Base-by-base conservation (phyloP, 2,797 vertebrate species). In the Macroramphosus scolopax region DNA sequence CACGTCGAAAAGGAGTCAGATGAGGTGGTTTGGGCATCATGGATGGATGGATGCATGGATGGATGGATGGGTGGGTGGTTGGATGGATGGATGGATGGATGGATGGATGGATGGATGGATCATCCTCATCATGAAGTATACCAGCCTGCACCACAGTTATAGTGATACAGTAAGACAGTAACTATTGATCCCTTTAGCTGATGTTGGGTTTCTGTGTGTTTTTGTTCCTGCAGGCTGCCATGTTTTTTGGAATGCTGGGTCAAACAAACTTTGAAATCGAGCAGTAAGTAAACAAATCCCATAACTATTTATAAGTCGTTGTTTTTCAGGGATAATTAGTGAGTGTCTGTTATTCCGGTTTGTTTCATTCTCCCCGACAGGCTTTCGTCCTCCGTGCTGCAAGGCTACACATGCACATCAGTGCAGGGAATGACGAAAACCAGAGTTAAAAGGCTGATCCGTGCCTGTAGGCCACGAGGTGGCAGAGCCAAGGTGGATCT, bases 391-490 rank as follows among this genome's bases (percentile, higher is more conserved):
- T 61, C 24, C 9, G 6, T 89, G 37, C 58, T 89, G 37, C 83
- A 87, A 68, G 88, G 88, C 14, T 86, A 88, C 59, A 72, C 82
- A 0, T 87, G 85, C 44, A 69, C 58, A 0, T 42, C 75, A 28
- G 65, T 67, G 1, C 24, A 18, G 4, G 51, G 5, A 4, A 18
- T 84, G 13, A n/a, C 12, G 8, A 17, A 2, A 22, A 6, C 0
- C 1, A 72, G 31, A 31, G 48, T 80, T 37, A 29, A 0, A 10
- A 2, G 20, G 6, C 52, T 88, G 38, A 45, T 88, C 28, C 58
- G 1, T 16, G 73, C 86, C 5, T 55, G 67, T 46, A 74, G 87
- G 50, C 51, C 54, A 0, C 79, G 73, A 6, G 30, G 0, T n/a
- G 12, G 13, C 3, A 71, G 70, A 11, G 3, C 35, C 2, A 87